These are phyloP conservation scores for Oriolus oriolus DNA, from an alignment of 2,113 vertebrate species.

Conservation along the genomic window DNA sequence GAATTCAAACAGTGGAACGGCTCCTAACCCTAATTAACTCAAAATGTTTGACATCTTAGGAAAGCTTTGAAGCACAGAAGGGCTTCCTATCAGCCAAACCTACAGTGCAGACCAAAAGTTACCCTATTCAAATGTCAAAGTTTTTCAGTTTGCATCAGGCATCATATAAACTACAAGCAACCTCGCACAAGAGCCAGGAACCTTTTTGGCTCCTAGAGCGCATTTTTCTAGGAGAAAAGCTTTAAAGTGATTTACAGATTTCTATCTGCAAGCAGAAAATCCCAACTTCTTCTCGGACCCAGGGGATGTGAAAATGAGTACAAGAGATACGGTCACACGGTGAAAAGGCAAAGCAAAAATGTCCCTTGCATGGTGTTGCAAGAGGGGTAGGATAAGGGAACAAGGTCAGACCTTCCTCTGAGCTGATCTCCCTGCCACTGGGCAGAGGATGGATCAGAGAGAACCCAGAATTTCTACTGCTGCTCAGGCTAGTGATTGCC, in stretches of 20 bases:
- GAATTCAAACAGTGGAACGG: neutral
- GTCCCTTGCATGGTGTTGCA: neutral
- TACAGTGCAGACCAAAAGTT: neutral
- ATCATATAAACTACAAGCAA: neutral
- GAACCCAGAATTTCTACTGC: neutral
- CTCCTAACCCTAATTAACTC: constrained; percentile 45
- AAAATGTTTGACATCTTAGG: constrained; percentile 33
- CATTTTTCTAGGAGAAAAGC: neutral
- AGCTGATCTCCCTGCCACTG: neutral
- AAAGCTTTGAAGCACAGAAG: constrained; percentile 9
- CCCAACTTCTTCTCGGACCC: neutral
- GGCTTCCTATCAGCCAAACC: neutral
- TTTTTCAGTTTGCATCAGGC: neutral
- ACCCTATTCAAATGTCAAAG: neutral
- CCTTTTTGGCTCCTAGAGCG: neutral
- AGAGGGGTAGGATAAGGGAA: neutral
- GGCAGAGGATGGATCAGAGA: neutral
- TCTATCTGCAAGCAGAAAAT: neutral
- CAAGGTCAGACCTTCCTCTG: neutral
- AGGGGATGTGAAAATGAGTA: neutral
- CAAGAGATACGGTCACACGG: fast-evolving
- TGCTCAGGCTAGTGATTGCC: neutral
- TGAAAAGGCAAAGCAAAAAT: neutral
- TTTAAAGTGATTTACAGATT: neutral
- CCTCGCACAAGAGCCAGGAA: neutral